phyloP scores from a whole-genome alignment of 2,113 vertebrate genomes.

The Phalacrocorax carbo region DNA sequence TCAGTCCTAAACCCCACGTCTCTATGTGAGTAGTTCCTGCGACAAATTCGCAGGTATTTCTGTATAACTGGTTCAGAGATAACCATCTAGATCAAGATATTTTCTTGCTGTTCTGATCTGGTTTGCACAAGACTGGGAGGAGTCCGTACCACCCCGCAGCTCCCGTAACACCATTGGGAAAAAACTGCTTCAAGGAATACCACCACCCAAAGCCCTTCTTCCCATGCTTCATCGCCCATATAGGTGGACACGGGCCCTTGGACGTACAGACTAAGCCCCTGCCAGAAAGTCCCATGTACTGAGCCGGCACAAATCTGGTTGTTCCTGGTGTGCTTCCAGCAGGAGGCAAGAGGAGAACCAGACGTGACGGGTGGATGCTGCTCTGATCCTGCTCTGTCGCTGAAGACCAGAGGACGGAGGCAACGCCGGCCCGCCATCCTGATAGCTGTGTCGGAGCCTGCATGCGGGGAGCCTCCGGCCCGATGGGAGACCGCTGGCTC shows the following conservation, averaged over 20 bases:
- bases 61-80: neutral
- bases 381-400: neutral
- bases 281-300: too few relatives aligned
- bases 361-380: neutral
- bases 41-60: neutral
- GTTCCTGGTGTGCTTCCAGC: neutral
- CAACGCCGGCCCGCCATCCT: neutral
- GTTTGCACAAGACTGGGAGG: neutral
- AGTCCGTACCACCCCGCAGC: neutral
- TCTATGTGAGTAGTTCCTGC: neutral
- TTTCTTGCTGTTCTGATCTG: neutral
- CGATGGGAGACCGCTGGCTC: fast-evolving
- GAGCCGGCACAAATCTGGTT: neutral
- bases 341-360: neutral
- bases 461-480: fast-evolving
- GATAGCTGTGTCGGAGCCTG: too few relatives aligned
- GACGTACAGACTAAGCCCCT: neutral
- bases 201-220: neutral
- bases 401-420: neutral
- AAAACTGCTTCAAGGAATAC: neutral
- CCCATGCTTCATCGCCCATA: fast-evolving
- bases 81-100: too few relatives aligned
- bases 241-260: neutral
- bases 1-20: neutral
- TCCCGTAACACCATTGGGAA: neutral